Evolutionary conservation across 2,888 invertebrate species (phyloP), one percentile per base, ranked within the genome.

Genomic region (Callyntrura sp.): DNA sequence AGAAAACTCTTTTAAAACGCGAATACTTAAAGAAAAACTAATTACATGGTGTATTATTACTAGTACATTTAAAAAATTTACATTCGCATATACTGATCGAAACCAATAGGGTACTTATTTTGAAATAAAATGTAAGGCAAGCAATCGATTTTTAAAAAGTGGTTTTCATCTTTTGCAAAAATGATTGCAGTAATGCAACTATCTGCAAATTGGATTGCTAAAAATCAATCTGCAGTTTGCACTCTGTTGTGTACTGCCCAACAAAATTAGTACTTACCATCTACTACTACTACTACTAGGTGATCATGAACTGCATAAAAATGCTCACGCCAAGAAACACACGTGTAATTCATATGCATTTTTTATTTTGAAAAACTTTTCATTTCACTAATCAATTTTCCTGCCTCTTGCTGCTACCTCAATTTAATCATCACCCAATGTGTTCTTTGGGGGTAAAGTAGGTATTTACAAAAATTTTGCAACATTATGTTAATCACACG

Each of bases 41-140:
- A 35, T 35, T 35, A 35, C 35, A 35, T 35, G 35, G 6, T 35
- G 6, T 35, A 4, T 35, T 6, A 6, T 35, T 35, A 35, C 35
- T 4, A 35, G 35, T 35, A 35, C 35, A 35, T 35, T 2, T 35
- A 35, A 35, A 2, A 4, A 35, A 6, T 35, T 35, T 35, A 6
- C 6, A 35, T 35, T 35, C 35, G 35, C n/a, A n/a, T 35, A 35
- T 6, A 35, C 35, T 35, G 35, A 35, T 35, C 35, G 3, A 35
- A 35, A 35, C 35, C 35, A 35, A 35, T 35, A 35, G 2, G 6
- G 35, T 35, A 35, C 3, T 35, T 35, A 35, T 2, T 35, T 35
- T 62, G 62, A 62, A 60, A 62, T 28, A 62, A 62, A 62, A 62
- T 6, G 62, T 20, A 62, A 28, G 3, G 9, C 62, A 62, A 9